Conservation (phyloP, 2,113 vertebrate species). For the Phyllopteryx taeniolatus region DNA sequence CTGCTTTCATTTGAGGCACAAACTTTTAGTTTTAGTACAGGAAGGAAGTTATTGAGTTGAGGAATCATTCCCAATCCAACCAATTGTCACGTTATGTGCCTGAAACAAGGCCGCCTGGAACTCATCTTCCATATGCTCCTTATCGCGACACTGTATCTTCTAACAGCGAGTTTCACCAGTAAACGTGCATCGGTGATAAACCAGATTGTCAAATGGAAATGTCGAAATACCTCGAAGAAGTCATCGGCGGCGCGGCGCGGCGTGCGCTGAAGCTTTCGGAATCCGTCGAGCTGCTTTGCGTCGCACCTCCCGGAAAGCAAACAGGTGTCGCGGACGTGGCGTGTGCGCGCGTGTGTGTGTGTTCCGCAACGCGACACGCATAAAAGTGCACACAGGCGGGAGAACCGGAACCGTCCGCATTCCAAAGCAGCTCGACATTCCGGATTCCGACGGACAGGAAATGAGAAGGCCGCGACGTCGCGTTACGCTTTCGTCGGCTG, state of each 20-base stretch:
- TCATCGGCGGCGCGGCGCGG: neutral
- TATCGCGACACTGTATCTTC: too few relatives aligned
- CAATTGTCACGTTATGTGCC: too few relatives aligned
- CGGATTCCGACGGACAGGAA: neutral
- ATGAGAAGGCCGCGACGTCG: neutral
- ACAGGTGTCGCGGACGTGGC: neutral
- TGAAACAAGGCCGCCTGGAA: too few relatives aligned
- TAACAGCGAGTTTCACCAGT: too few relatives aligned
- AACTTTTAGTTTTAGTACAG: too few relatives aligned
- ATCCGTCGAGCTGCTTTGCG: too few relatives aligned
- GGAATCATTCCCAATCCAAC: too few relatives aligned
- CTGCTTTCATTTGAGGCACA: too few relatives aligned
- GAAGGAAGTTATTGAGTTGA: too few relatives aligned
- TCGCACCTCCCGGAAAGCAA: neutral
- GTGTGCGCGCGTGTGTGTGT: neutral
- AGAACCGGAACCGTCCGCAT: conserved; percentile 1
- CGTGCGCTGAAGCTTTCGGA: neutral
- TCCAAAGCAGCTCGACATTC: conserved; percentile 1
- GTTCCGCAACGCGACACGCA: neutral
- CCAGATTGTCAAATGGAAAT: too few relatives aligned
- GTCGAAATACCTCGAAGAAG: neutral
- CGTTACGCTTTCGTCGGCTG: neutral
- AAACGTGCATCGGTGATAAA: too few relatives aligned
- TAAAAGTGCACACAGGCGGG: neutral
- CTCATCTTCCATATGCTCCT: too few relatives aligned